Conservation (phyloP, 2,113 vertebrate genomes). For the Saguinus midas region DNA sequence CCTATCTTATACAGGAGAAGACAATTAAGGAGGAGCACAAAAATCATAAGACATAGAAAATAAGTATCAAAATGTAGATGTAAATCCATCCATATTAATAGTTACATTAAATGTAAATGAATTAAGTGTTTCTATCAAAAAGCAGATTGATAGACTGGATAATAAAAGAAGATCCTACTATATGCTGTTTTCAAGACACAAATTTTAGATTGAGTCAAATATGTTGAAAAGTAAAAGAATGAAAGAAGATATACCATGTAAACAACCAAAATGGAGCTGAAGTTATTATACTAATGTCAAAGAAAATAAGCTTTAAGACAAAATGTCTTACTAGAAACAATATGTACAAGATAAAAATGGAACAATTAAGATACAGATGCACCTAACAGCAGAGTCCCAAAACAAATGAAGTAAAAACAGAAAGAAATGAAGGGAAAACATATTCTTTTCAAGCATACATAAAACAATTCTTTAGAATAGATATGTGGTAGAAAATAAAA, state of each 20-base stretch:
- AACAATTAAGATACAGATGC: background rate
- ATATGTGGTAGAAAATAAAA: background rate
- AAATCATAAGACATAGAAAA: background rate
- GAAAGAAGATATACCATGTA: background rate
- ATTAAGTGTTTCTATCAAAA: background rate
- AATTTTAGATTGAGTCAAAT: background rate
- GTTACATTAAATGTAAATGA: background rate
- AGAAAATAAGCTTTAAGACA: background rate
- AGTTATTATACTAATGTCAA: background rate
- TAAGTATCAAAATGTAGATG: background rate
- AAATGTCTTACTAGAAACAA: background rate
- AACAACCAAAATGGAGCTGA: background rate
- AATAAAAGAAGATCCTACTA: background rate
- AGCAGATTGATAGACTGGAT: background rate
- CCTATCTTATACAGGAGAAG: background rate
- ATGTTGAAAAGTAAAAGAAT: background rate
- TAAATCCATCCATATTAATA: background rate
- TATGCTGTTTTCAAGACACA: background rate
- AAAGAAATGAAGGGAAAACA: background rate
- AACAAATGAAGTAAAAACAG: background rate
- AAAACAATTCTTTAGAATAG: background rate
- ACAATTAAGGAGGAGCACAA: background rate
- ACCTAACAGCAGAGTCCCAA: background rate
- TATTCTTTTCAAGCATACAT: background rate
- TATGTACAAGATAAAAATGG: background rate